Conservation (phyloP, 2,888 invertebrate genomes). For the Phymatocera aterrima region DNA sequence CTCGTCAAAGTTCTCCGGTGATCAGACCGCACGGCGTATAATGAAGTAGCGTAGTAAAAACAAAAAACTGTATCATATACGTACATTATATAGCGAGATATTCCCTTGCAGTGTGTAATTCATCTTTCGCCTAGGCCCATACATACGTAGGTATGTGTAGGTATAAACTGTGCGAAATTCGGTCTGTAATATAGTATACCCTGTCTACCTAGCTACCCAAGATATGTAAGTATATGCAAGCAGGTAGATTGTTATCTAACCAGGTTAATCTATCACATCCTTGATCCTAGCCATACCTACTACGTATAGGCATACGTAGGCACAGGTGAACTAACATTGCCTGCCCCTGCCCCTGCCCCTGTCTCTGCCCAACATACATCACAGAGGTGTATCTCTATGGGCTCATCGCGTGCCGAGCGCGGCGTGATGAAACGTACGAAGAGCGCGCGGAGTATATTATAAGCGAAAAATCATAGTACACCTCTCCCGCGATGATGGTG, state of each 20-base stretch:
- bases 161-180: not conserved
- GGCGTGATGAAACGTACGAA: slow-evolving; percentile 15
- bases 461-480: not conserved
- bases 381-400: slow-evolving; percentile 54
- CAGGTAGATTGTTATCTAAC: slow-evolving; percentile 64
- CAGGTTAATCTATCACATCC: slow-evolving; percentile 65
- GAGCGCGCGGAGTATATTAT: not conserved
- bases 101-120: no score
- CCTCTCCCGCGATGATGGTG: not conserved
- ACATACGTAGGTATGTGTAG: not conserved
- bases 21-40: no score
- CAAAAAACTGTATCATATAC: no score
- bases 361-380: slow-evolving; percentile 23
- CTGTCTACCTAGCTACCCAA: not conserved
- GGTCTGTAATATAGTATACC: no score
- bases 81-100: no score
- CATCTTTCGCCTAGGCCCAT: no score
- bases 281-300: slow-evolving; percentile 48
- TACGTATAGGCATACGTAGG: not conserved
- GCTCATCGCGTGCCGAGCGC: slow-evolving; percentile 48
- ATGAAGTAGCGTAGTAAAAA: no score
- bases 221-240: slow-evolving; percentile 44
- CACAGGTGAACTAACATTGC: not conserved
- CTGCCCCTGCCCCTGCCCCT: not conserved
- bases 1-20: no score